Conservation (phyloP, 2,888 invertebrate genomes). For the Calliopum simillimum region DNA sequence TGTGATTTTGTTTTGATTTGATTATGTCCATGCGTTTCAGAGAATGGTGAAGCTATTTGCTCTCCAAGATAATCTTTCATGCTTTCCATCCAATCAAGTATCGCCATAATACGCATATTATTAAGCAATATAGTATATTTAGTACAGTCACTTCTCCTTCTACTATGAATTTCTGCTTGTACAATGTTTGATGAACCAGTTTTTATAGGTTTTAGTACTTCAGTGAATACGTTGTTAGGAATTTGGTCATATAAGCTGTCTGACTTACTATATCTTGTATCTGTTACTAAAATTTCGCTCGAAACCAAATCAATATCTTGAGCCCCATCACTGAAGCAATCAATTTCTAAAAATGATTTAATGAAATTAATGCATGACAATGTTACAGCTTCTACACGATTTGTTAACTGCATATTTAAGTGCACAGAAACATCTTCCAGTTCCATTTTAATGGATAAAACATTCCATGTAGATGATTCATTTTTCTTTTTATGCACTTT, state of each 20-base stretch:
- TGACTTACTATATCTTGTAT: slow-evolving; percentile 54
- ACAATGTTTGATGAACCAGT: slow-evolving; percentile 68
- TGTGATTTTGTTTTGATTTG: slow-evolving; percentile 37
- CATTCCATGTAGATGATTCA: slow-evolving; percentile 76
- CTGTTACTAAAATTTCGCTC: slow-evolving; percentile 72
- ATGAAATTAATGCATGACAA: slow-evolving; percentile 93
- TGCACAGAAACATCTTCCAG: slow-evolving; percentile 86
- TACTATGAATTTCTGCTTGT: slow-evolving; percentile 81
- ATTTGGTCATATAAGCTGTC: slow-evolving; percentile 37
- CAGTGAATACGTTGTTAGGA: slow-evolving; percentile 84
- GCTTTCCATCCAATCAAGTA: slow-evolving; percentile 93
- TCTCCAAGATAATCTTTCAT: slow-evolving; percentile 82
- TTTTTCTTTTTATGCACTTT: slow-evolving; percentile 49
- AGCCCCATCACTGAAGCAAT: slow-evolving; percentile 87
- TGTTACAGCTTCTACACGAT: slow-evolving; percentile 68
- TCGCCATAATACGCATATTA: slow-evolving; percentile 94
- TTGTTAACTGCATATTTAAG: slow-evolving; percentile 59
- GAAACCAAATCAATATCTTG: slow-evolving; percentile 94
- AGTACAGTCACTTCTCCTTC: slow-evolving; percentile 75
- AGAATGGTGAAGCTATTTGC: slow-evolving; percentile 63
- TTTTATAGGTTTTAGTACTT: slow-evolving; percentile 84
- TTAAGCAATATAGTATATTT: slow-evolving; percentile 91
- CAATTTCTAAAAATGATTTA: slow-evolving; percentile 86
- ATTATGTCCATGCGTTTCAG: slow-evolving; percentile 46
- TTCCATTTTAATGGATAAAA: slow-evolving; percentile 83